Base-by-base conservation (phyloP, 2,797 vertebrate genomes). In the Gallirallus australis region DNA sequence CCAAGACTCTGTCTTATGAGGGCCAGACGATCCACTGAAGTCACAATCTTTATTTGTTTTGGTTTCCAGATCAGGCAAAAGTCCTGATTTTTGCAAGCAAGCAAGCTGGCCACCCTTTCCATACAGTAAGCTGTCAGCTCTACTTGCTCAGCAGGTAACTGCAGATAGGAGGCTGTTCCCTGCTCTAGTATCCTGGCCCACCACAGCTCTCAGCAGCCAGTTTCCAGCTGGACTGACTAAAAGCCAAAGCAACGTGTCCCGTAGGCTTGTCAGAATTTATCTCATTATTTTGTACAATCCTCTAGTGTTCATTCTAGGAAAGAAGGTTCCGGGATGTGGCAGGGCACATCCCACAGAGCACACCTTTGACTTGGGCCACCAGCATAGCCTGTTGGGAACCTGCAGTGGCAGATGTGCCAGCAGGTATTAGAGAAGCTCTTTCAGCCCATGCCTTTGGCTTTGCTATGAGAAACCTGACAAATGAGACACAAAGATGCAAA, bases 271-370 rank as follows among this genome's bases (percentile, higher is more conserved):
- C 28, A 40, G 28, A 92, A 71, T 53, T 37, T 27, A 27, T 27
- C 17, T 10, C 25, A 16, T 0, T 4, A 35, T 57, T 75, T 65
- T 65, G 12, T 56, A 19, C 28, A 14, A 15, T n/a, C 19, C 20
- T 19, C 33, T 64, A 53, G 7, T 40, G 65, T 70, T 65, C 25
- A 2, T 65, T 72, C 37, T 20, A 60, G 45, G 56, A 37, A 40
- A 2, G 7, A 39, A 13, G 25, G 5, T 47, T 31, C 13, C 1
- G 1, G 28, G 15, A 40, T 18, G 19, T 2, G 5, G 61, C 1
- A 31, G 0, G 0, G 5, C 39, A 8, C 24, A 23, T 66, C n/a
- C 24, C 47, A 75, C 30, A 28, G 80, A 54, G 6, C 8, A 16
- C 31, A 73, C 56, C 25, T 45, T 89, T 53, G 23, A 27, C 10